Conservation (phyloP, 2,888 invertebrate genomes). For the Platyscelio sp. region DNA sequence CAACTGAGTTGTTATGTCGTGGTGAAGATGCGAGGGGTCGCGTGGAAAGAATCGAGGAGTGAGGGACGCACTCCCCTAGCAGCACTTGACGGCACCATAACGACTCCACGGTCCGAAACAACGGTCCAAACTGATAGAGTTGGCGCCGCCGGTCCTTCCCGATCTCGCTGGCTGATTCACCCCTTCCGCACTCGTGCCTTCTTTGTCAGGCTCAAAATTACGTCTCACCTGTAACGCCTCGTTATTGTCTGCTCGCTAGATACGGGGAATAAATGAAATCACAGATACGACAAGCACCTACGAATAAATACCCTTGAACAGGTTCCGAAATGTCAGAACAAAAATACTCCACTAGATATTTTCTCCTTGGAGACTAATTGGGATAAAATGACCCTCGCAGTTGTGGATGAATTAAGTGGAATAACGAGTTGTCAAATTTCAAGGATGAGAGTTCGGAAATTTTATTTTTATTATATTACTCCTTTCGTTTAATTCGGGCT, state of each 20-base stretch:
- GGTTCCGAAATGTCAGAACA: slow-evolving; percentile 32
- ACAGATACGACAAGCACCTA: slow-evolving; percentile 24
- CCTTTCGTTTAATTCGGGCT: no score
- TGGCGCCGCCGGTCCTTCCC: slow-evolving; percentile 78
- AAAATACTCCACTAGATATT: slow-evolving; percentile 40
- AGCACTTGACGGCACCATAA: slow-evolving; percentile 71
- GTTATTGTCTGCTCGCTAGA: slow-evolving; percentile 49
- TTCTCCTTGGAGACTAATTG: slow-evolving; percentile 43
- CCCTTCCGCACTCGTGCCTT: slow-evolving; percentile 50
- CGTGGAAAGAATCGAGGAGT: no score
- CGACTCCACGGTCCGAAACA: slow-evolving; percentile 74
- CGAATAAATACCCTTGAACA: slow-evolving; percentile 42
- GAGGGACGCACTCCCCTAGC: slow-evolving; percentile 33
- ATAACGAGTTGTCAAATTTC: no score
- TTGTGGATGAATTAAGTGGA: no score
- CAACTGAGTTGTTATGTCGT: no score
- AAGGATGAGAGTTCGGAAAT: no score
- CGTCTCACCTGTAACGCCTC: slow-evolving; percentile 61
- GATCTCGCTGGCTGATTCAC: slow-evolving; percentile 73
- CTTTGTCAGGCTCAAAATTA: slow-evolving; percentile 57
- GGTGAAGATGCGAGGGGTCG: no score
- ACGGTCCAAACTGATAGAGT: slow-evolving; percentile 79
- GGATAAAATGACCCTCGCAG: slow-evolving; percentile 49
- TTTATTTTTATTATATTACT: no score
- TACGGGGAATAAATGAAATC: slow-evolving; percentile 51